phyloP scores from a whole-genome alignment of 1,140 invertebrate species.

The Grapholita molesta region DNA sequence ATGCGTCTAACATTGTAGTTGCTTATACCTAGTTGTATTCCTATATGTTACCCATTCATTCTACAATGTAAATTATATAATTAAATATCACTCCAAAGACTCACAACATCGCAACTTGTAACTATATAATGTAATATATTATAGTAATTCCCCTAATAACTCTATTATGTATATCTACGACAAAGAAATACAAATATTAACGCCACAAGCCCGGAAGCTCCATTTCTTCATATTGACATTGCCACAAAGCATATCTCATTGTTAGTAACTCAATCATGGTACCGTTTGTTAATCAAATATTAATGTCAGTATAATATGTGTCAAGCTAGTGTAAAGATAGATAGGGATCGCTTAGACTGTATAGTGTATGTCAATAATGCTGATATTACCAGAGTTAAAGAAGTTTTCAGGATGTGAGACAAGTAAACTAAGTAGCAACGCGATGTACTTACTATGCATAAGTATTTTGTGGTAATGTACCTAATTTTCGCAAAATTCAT shows the following conservation, averaged over 20 bases:
- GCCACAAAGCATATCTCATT: background rate
- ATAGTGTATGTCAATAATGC: constrained; percentile 10
- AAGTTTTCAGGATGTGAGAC: too few relatives aligned
- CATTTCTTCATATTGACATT: constrained; percentile 4
- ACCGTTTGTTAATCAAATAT: constrained; percentile 6
- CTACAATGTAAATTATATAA: too few relatives aligned
- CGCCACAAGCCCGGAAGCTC: background rate
- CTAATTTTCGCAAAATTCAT: too few relatives aligned
- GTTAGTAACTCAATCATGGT: constrained; percentile 5
- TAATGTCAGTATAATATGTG: background rate
- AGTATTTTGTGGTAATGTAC: too few relatives aligned
- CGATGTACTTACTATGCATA: too few relatives aligned
- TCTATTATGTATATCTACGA: background rate
- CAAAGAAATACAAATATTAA: background rate
- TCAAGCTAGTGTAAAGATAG: background rate
- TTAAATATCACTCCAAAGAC: too few relatives aligned
- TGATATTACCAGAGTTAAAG: too few relatives aligned
- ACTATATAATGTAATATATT: constrained; percentile 18
- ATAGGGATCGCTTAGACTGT: background rate
- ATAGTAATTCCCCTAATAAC: background rate
- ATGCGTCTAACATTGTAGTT: too few relatives aligned
- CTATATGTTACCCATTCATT: too few relatives aligned
- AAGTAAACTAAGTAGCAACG: too few relatives aligned
- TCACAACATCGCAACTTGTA: too few relatives aligned
- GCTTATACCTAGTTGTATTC: too few relatives aligned